phyloP scores from a whole-genome alignment of 2,113 vertebrate genomes.

The Otocyon megalotis region DNA sequence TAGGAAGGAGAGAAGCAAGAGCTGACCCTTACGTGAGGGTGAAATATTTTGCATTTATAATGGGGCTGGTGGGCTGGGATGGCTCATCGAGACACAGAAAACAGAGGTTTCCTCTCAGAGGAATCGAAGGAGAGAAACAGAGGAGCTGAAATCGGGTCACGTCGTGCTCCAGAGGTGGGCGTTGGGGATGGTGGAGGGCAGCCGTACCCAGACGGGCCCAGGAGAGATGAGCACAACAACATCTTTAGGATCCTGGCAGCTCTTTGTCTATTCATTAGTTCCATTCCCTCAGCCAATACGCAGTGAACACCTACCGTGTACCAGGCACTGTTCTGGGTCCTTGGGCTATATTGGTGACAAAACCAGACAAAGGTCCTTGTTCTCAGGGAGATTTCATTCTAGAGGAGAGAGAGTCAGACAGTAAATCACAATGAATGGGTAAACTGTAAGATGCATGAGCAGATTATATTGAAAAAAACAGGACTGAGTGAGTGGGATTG shows the following conservation, averaged over 20 bases:
- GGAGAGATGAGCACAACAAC: neutral
- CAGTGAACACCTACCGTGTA: neutral
- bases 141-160: accelerated
- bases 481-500: neutral
- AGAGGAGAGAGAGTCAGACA: neutral
- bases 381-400: neutral
- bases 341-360: neutral
- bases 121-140: neutral
- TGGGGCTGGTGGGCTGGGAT: neutral
- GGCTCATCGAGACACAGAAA: neutral
- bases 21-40: neutral
- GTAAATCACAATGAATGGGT: neutral
- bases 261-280: neutral
- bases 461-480: neutral
- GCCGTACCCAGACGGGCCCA: neutral
- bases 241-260: neutral
- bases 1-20: neutral
- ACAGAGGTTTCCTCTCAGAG: neutral
- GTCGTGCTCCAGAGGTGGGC: neutral
- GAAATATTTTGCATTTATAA: neutral
- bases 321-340: neutral
- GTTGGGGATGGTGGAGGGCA: accelerated
- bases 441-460: too few species aligned
- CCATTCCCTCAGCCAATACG: neutral
- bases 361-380: neutral